phyloP scores from a whole-genome alignment of 1,140 invertebrate species.

The Tetragnatha versicolor region DNA sequence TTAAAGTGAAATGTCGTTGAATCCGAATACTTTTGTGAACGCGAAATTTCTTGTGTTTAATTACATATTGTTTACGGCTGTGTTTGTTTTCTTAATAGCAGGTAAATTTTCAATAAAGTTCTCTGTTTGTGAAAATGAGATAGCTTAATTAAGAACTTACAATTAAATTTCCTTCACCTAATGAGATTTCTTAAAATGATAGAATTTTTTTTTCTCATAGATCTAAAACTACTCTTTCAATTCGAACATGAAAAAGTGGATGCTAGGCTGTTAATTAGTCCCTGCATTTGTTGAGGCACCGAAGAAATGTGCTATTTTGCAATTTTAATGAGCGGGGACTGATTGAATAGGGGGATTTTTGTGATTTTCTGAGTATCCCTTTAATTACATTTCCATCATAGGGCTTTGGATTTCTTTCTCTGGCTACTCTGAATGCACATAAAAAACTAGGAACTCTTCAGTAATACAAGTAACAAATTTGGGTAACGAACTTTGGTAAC shows the following conservation, averaged over 20 bases:
- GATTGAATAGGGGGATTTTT: constrained; percentile 5
- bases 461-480: no score
- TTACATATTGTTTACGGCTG: neutral
- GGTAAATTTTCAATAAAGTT: neutral
- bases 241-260: neutral
- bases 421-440: no score
- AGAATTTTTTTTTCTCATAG: neutral
- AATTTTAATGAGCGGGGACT: constrained; percentile 7
- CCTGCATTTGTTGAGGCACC: neutral
- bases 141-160: constrained; percentile 13
- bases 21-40: neutral
- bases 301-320: neutral
- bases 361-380: no score
- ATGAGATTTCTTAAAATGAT: constrained; percentile 13
- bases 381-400: no score
- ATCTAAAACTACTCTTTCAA: neutral
- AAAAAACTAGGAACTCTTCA: no score
- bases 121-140: neutral
- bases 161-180: constrained; percentile 35
- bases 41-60: neutral
- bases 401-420: no score
- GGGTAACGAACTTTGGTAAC: no score
- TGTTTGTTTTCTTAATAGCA: neutral
- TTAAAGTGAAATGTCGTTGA: no score
- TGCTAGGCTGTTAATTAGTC: constrained; percentile 29